Evolutionary conservation across 92 coral and sea anemone genomes (phyloP).

Genomic region (Palythoa grandiflora): DNA sequence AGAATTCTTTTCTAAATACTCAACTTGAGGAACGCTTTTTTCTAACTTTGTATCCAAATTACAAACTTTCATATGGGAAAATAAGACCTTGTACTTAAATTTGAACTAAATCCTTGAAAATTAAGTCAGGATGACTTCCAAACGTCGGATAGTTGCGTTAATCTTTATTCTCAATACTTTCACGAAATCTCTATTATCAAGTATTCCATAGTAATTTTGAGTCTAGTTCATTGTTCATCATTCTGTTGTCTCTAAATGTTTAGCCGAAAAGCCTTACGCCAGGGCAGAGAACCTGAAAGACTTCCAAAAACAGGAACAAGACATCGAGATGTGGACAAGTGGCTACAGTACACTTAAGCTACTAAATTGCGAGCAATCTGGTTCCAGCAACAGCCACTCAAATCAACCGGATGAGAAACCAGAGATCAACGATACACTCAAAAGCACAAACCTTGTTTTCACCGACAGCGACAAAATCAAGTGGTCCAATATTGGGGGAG

Average conservation of each 20-base stretch:
- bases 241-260: constrained; percentile 6
- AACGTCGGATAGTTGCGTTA: no score
- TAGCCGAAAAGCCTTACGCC: constrained; percentile 69
- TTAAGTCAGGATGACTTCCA: no score
- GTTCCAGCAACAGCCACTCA: constrained; percentile 34
- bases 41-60: no score
- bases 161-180: no score
- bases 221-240: not conserved
- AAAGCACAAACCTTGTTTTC: constrained; percentile 70
- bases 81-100: no score
- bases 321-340: constrained; percentile 77
- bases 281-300: constrained; percentile 75
- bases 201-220: not conserved
- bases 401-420: constrained; percentile 8
- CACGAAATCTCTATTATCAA: no score
- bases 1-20: no score
- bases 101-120: no score
- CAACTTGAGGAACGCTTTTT: no score
- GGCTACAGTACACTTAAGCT: constrained; percentile 78
- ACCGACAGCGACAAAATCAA: constrained; percentile 70
- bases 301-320: constrained; percentile 74
- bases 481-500: constrained; percentile 81
- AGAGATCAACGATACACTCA: constrained; percentile 52
- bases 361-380: constrained; percentile 49
- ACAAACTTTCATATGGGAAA: no score